Conservation (phyloP, 2,113 vertebrate species). For the Hucho hucho region DNA sequence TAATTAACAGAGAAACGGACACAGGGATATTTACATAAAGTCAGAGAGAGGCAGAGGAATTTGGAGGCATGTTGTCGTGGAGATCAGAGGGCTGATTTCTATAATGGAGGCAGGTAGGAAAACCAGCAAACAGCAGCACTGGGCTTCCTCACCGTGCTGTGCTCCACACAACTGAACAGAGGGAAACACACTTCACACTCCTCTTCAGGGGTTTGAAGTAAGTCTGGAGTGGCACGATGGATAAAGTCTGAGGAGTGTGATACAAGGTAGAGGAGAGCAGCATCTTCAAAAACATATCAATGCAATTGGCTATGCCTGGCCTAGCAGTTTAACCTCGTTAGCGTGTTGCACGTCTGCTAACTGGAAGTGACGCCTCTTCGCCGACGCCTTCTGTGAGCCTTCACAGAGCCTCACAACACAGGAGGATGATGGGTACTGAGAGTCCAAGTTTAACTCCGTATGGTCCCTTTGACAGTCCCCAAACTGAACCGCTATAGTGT, state of each 20-base stretch:
- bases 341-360: constrained; percentile 66
- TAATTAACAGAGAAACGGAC: constrained; percentile 74
- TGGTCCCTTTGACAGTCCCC: too few species aligned
- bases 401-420: constrained; percentile 57
- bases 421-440: background rate
- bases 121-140: constrained; percentile 65
- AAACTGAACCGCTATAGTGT: too few species aligned
- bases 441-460: background rate
- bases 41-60: constrained; percentile 58
- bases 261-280: constrained; percentile 60
- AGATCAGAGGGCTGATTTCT: constrained; percentile 74
- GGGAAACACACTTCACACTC: constrained; percentile 49
- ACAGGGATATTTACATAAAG: constrained; percentile 77
- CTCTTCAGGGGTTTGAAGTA: constrained; percentile 66
- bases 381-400: constrained; percentile 64
- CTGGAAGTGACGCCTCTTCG: constrained; percentile 68
- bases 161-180: constrained; percentile 52
- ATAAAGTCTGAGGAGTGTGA: constrained; percentile 68
- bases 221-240: constrained; percentile 68
- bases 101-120: constrained; percentile 51
- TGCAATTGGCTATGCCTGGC: constrained; percentile 76
- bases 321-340: constrained; percentile 79
- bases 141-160: constrained; percentile 47
- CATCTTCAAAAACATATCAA: constrained; percentile 76
- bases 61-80: constrained; percentile 65